These are phyloP conservation scores for Phoenicopterus ruber DNA, from an alignment of 2,113 vertebrate species.

Conservation along the genomic window DNA sequence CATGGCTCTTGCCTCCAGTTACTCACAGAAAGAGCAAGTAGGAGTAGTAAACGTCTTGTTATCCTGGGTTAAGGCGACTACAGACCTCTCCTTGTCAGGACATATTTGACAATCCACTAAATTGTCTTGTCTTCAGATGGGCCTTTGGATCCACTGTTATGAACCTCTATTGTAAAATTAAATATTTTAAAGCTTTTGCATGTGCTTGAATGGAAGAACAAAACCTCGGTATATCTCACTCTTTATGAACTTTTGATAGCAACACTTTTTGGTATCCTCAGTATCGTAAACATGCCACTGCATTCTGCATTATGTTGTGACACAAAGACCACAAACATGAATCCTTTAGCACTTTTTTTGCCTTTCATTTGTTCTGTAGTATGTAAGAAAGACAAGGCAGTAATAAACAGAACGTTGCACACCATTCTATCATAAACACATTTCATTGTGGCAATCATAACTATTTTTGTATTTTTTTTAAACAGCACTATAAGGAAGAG, in stretches of 20 bases:
- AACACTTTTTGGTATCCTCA: neutral
- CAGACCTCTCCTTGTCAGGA: neutral
- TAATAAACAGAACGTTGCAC: neutral
- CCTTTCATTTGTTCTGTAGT: neutral
- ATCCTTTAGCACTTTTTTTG: neutral
- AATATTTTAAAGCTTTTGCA: neutral
- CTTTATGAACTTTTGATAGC: neutral
- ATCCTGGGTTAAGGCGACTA: neutral
- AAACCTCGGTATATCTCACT: neutral
- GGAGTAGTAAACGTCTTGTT: neutral
- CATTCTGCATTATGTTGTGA: neutral
- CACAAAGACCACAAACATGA: neutral
- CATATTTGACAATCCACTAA: neutral
- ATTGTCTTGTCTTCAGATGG: neutral
- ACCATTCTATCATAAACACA: neutral
- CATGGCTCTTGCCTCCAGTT: neutral
- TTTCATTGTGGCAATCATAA: neutral
- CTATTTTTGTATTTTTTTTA: neutral
- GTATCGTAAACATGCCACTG: neutral
- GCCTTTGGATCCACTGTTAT: neutral
- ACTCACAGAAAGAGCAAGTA: neutral
- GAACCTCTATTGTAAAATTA: neutral
- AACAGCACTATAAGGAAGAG: neutral
- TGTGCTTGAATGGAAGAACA: neutral
- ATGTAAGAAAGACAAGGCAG: neutral